A percentile compares a stretch with the other conserved stretches of the same genome.
Evolutionary conservation across 2,888 invertebrate species (phyloP).

Genomic region (Drosophila multiciliata): DNA sequence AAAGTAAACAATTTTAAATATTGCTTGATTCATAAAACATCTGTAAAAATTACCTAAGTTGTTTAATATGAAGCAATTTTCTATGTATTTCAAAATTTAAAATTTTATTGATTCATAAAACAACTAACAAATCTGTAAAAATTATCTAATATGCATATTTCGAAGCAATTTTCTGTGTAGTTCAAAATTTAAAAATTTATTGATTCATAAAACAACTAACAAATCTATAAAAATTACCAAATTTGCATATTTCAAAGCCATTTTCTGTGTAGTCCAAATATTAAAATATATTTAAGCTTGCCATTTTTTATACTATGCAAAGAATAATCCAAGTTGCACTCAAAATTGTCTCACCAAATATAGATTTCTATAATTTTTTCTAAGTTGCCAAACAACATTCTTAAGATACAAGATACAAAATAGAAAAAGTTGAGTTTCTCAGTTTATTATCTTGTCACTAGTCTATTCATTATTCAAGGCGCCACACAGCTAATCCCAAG

Average conservation of each 20-base stretch:
- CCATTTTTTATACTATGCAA: not conserved
- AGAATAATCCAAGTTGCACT: not conserved
- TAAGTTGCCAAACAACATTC: not conserved
- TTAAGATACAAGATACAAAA: not conserved
- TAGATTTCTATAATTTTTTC: not conserved
- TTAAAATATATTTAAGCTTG: not conserved
- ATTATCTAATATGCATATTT: no score
- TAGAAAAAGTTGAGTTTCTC: not conserved
- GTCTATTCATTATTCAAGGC: conserved; percentile 25
- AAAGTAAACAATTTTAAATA: conserved; percentile 10
- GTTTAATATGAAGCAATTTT: not conserved
- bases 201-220: not conserved
- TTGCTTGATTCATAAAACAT: not conserved
- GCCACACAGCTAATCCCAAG: conserved; percentile 32
- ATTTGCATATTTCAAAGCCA: not conserved
- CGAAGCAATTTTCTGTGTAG: not conserved
- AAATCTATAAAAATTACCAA: no score
- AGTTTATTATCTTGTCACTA: not conserved
- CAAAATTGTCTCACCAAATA: not conserved
- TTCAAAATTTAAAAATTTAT: not conserved
- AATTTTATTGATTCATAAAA: not conserved
- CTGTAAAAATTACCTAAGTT: not conserved
- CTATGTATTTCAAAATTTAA: not conserved
- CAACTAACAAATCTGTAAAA: no score
- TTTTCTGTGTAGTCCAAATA: not conserved